Base-by-base conservation (phyloP, 2,113 vertebrate species). In the Columba livia region DNA sequence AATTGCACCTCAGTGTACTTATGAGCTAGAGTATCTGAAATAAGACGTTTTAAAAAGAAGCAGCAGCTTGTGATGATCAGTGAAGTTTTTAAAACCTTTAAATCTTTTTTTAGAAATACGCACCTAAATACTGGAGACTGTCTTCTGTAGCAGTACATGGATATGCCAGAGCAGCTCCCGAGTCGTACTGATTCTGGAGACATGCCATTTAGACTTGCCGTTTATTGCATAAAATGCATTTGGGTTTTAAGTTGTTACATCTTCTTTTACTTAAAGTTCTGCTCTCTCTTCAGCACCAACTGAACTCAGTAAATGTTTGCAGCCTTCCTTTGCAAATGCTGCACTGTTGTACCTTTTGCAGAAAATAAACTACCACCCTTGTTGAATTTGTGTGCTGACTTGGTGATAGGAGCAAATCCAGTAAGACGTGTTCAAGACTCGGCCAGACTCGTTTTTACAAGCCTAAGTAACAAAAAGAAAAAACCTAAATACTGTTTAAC, bases 61-160 rank as follows among this genome's bases (percentile, higher is more conserved):
- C 13, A 70, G 31, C 16, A 89, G 32, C 25, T 82, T 1, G 1
- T 31, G 61, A 75, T 32, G 51, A 57, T 20, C 48, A 42, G 13
- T 53, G 64, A 60, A 71, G 28, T 7, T 89, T 81, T 40, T 25
- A 17, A 93, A 78, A 9, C 29, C 23, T 78, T 54, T 14, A 36
- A 17, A 24, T 32, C 10, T 18, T 88, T n/a, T 47, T 57, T 60
- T 13, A 40, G 12, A 47, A 58, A 36, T 2, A 2, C 11, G 15
- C 7, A 34, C 12, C 38, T 10, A 6, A 19, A 6, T 17, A 10
- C 18, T 21, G 25, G 42, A 25, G 11, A 4, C 11, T 29, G 28
- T 24, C 29, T 7, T 48, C 44, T 74, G 9, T 24, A 57, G 14
- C 25, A 64, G 5, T 4, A 4, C 5, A 0, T 16, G 32, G 11